Conservation (phyloP, 1,140 invertebrate genomes). For the Ctenoplectra terminalis region DNA sequence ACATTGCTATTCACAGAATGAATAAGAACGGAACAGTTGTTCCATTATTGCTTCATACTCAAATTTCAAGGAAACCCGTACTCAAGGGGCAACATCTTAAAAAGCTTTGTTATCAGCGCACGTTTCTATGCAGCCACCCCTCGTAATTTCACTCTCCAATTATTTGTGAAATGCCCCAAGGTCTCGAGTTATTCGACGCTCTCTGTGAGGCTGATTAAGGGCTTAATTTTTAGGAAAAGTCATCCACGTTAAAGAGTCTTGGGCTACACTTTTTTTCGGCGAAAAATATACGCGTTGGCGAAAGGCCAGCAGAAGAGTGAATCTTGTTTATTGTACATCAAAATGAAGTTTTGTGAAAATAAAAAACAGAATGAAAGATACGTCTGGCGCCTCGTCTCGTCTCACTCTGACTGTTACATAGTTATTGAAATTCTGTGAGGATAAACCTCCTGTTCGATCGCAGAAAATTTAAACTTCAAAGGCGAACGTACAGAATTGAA, state of each 20-base stretch:
- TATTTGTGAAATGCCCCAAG: conserved; percentile 38
- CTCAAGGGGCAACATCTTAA: conserved; percentile 42
- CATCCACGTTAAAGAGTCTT: conserved; percentile 21
- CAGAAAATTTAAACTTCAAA: too few relatives aligned
- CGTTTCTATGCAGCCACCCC: conserved; percentile 40
- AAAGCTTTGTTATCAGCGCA: conserved; percentile 50
- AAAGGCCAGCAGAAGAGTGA: background rate
- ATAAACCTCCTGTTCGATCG: background rate
- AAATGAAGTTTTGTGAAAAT: conserved; percentile 40
- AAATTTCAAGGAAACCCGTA: conserved; percentile 34
- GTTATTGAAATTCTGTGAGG: conserved; percentile 20
- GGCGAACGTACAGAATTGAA: too few relatives aligned
- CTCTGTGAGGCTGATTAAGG: conserved; percentile 53
- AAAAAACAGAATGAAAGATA: conserved; percentile 33
- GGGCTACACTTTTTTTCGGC: background rate
- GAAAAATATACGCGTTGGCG: background rate
- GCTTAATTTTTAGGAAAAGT: conserved; percentile 50
- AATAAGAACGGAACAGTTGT: background rate
- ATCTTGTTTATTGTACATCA: conserved; percentile 39
- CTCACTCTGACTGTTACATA: background rate
- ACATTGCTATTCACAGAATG: background rate
- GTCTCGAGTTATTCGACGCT: conserved; percentile 36
- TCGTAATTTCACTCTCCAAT: conserved; percentile 58
- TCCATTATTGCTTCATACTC: conserved; percentile 12
- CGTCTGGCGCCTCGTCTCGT: background rate